Conservation (phyloP, 2,888 invertebrate genomes). For the Synanthedon formicaeformis region DNA sequence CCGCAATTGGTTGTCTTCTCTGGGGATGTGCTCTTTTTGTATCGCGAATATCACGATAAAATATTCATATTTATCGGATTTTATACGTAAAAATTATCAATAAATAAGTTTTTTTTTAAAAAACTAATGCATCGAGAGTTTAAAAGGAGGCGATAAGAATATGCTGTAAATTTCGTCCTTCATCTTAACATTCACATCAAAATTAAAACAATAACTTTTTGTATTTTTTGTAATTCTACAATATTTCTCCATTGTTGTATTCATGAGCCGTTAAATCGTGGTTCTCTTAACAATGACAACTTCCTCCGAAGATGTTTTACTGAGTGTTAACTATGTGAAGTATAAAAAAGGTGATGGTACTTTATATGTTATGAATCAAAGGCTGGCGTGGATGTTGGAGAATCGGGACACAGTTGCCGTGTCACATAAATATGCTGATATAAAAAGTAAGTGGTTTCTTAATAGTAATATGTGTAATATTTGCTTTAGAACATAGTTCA, state of each 20-base stretch:
- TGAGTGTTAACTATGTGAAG: slow-evolving; percentile 91
- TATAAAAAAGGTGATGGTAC: slow-evolving; percentile 97
- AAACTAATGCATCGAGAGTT: neutral
- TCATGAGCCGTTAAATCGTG: neutral
- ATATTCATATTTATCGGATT: neutral
- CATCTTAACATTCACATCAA: neutral
- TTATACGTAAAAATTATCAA: no score
- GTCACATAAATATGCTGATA: slow-evolving; percentile 94
- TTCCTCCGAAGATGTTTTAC: slow-evolving; percentile 93
- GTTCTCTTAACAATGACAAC: slow-evolving; percentile 74
- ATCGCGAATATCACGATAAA: neutral
- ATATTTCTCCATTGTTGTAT: neutral
- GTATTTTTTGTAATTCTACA: slow-evolving; percentile 1
- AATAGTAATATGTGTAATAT: no score
- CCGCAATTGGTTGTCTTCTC: neutral
- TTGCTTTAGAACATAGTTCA: no score
- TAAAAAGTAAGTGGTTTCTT: slow-evolving; percentile 80
- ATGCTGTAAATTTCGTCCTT: neutral
- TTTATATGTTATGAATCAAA: slow-evolving; percentile 94
- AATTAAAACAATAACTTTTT: slow-evolving; percentile 1
- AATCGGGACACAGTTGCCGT: slow-evolving; percentile 92
- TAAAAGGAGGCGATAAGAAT: neutral
- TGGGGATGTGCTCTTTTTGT: neutral
- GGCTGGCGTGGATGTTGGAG: slow-evolving; percentile 96
- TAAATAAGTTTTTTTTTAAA: neutral